Evolutionary conservation across 2,888 invertebrate species (phyloP).

Genomic region (Protonemura montana): DNA sequence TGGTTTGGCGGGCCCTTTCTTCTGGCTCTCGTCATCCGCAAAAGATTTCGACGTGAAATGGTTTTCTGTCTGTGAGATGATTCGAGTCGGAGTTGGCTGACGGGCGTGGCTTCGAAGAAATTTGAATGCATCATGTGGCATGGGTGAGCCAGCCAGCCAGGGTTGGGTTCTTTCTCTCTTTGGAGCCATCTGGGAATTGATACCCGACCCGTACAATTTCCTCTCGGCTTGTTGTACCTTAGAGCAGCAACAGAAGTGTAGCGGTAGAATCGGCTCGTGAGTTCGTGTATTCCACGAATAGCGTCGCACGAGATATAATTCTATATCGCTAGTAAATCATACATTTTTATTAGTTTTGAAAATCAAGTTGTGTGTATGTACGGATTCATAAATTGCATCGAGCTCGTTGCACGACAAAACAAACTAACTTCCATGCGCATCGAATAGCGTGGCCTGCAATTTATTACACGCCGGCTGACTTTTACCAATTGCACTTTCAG

Average conservation of each 20-base stretch:
- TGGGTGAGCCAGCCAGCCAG: neutral
- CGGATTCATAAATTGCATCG: neutral
- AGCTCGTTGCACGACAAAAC: neutral
- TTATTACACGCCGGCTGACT: neutral
- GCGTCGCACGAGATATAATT: neutral
- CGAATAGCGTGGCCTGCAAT: neutral
- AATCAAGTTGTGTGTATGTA: neutral
- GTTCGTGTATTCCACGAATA: neutral
- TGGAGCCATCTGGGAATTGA: neutral
- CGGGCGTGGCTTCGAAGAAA: neutral
- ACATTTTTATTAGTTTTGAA: slow-evolving; percentile 12
- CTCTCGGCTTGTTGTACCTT: neutral
- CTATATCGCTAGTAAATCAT: neutral
- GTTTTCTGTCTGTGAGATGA: neutral
- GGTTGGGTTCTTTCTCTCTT: neutral
- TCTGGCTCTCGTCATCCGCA: neutral
- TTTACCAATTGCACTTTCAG: neutral
- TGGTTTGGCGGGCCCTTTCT: neutral
- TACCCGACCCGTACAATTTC: neutral
- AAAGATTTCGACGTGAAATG: neutral
- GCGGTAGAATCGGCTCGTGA: neutral
- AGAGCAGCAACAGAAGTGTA: neutral
- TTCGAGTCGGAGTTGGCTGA: neutral
- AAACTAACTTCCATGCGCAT: neutral
- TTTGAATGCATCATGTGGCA: neutral